Evolutionary conservation across 2,113 vertebrate species (phyloP), one percentile per base, ranked within the genome.

Genomic region (Colius striatus): DNA sequence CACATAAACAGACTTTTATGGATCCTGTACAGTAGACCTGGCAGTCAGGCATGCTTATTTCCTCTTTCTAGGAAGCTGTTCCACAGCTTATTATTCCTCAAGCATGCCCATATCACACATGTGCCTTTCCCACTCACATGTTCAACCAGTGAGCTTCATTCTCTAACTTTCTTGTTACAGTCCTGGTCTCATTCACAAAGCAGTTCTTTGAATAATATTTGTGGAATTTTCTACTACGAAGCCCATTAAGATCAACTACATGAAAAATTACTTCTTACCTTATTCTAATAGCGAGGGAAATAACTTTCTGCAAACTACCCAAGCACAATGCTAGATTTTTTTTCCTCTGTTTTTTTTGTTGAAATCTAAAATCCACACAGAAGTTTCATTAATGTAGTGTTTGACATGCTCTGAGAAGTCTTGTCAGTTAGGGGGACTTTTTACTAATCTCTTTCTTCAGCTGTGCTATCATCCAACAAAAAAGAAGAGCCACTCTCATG

Each of bases 381-480:
- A 71, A 85, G 4, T 68, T 92, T 82, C 70, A 85, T 18, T 73
- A 62, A 47, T 34, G 23, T 55, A 34, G 9, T 13, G 4, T 84
- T 86, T 63, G n/a, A 75, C 45, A 34, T 38, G 71, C 30, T 48
- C 21, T 61, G 32, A 87, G 84, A 84, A 79, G 30, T 7, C 23
- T 25, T 84, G 73, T 57, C 43, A 67, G 3, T 79, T 66, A 67
- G 16, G 32, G 13, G 43, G 13, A 22, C 66, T 80, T 88, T 85
- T 89, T 87, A 94, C 83, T 88, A 77, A 70, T 90, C 32, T 57
- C 26, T 72, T 72, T 41, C 38, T 78, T 72, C 73, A 94, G 30
- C 50, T 92, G 53, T 80, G 48, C 41, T 90, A 95, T 53, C 34
- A 91, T 51, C 75, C 60, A 76, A 60, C 47, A 92, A 96, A 82